These are phyloP conservation scores for Priocnemis perturbator DNA, from an alignment of 2,888 invertebrate genomes.

Conservation along the genomic window DNA sequence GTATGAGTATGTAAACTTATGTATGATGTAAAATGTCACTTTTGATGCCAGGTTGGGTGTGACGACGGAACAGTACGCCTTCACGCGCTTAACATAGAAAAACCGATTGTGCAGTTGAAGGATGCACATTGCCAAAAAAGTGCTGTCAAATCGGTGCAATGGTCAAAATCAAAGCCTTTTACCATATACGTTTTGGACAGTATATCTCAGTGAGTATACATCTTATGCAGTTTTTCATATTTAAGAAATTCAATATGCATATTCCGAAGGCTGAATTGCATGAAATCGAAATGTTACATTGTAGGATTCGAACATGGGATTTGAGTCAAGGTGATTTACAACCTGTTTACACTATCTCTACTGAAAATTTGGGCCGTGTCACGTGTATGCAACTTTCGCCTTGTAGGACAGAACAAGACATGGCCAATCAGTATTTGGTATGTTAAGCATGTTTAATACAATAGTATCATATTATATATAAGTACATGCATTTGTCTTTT, in stretches of 20 bases:
- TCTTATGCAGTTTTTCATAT: slow-evolving; percentile 2
- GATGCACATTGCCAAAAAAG: slow-evolving; percentile 59
- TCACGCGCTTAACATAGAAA: slow-evolving; percentile 74
- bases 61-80: slow-evolving; percentile 77
- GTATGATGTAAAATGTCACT: background rate
- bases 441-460: slow-evolving; percentile 42
- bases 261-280: no score
- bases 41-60: slow-evolving; percentile 72
- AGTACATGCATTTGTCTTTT: no score
- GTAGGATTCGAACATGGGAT: slow-evolving; percentile 78
- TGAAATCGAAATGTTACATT: slow-evolving; percentile 41
- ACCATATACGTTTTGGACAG: slow-evolving; percentile 76
- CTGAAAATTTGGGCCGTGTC: slow-evolving; percentile 70
- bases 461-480: background rate
- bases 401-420: slow-evolving; percentile 64
- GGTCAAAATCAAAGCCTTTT: slow-evolving; percentile 77
- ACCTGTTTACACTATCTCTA: slow-evolving; percentile 75
- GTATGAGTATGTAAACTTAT: background rate
- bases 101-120: slow-evolving; percentile 73
- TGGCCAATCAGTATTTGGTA: slow-evolving; percentile 75
- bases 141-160: slow-evolving; percentile 75
- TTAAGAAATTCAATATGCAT: background rate
- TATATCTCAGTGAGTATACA: slow-evolving; percentile 61
- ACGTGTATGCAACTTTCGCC: slow-evolving; percentile 75
- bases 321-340: slow-evolving; percentile 76